phyloP scores from a whole-genome alignment of 1,140 invertebrate species.

The Ceratitis capitata region DNA sequence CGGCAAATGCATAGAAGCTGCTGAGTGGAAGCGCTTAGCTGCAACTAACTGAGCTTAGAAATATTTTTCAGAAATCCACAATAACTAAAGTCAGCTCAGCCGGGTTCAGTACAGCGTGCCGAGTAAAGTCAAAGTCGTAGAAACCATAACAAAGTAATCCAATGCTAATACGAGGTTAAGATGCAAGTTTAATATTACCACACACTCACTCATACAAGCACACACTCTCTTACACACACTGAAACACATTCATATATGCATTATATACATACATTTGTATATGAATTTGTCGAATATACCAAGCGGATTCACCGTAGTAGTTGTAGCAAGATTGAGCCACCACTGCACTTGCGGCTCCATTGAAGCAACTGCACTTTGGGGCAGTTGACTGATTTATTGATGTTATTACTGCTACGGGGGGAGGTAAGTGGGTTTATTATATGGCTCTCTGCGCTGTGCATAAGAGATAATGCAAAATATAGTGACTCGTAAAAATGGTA shows the following conservation, averaged over 20 bases:
- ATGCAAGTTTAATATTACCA: not conserved
- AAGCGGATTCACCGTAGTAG: no score
- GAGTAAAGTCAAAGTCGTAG: constrained; percentile 4
- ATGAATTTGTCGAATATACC: no score
- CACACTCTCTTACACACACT: not conserved
- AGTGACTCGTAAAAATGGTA: no score
- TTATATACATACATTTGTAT: not conserved
- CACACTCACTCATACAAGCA: not conserved
- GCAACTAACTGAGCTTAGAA: not conserved
- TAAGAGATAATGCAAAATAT: no score
- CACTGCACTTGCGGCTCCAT: not conserved
- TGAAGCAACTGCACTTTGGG: not conserved
- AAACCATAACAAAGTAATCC: constrained; percentile 34
- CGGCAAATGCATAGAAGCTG: not conserved
- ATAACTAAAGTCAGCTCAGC: not conserved
- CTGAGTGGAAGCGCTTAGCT: not conserved
- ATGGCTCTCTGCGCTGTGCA: not conserved
- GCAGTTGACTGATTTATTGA: constrained; percentile 16
- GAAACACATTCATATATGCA: not conserved
- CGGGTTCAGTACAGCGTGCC: not conserved
- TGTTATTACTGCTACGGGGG: not conserved
- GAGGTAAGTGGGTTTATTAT: not conserved
- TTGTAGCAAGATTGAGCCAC: not conserved
- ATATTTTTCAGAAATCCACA: not conserved
- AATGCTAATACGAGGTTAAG: constrained; percentile 36